Evolutionary conservation across 2,113 vertebrate species (phyloP), one percentile per base, ranked within the genome.

Genomic region (Leptobrachium leishanense): DNA sequence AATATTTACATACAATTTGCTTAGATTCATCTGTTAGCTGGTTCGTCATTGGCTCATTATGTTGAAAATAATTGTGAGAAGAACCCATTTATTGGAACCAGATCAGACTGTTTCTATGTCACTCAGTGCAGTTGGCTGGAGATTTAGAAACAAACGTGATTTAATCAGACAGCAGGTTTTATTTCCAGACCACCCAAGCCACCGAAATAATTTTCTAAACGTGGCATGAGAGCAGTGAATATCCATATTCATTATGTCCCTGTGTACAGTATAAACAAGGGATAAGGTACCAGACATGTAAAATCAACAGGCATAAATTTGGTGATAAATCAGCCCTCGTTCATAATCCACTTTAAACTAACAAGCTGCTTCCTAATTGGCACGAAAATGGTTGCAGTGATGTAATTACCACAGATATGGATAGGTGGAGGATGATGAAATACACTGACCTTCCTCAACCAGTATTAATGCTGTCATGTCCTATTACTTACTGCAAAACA

Each of bases 161-260:
- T 20, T 69, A 59, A 77, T 44, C 75, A 77, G 75, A 77, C 66
- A 77, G 44, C 74, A 13, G 43, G 54, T 57, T 76, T 68, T 31
- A 68, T 76, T 68, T 69, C 75, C 75, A 77, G 75, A 43, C 75
- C 75, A 77, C 65, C 65, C 75, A 77, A 66, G 57, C 53, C n/a
- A 63, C 50, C 43, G 65, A 76, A 8, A 20, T 64, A 43, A 76
- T 20, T 50, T 50, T 40, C 40, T 41, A 31, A 31, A 10, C 13
- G 13, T 8, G 55, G 74, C 62, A 63, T 75, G 74, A 62, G 55
- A 46, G 59, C 20, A 75, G 41, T 9, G 12, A 40, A 31, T 65
- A 10, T 59, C 4, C 13, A 11, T 59, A 6, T 11, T 54, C 50
- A 54, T 8, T 54, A 8, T 8, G 6, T 8, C 50, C 12, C 55